A percentile compares a stretch with the other conserved stretches of the same genome.
phyloP scores from a whole-genome alignment of 2,888 invertebrate species.

The Philhelius pedissequus region DNA sequence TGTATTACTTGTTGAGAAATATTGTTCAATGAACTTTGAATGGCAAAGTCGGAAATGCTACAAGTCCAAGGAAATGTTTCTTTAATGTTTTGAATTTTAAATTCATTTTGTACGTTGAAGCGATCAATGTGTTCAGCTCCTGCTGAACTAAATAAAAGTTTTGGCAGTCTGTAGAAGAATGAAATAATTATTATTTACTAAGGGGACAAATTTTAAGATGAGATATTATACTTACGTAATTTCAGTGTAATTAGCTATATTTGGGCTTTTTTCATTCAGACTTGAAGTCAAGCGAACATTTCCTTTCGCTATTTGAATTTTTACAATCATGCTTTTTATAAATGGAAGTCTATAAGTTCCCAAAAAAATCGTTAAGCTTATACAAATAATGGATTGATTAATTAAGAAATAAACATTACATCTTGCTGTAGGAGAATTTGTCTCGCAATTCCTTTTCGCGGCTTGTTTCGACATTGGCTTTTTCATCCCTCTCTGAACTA shows the following conservation, averaged over 20 bases:
- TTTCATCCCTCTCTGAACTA: constrained; percentile 78
- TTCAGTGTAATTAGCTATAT: constrained; percentile 34
- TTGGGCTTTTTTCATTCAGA: constrained; percentile 69
- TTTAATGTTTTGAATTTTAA: constrained; percentile 35
- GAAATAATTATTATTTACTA: not conserved
- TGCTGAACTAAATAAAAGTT: constrained; percentile 72
- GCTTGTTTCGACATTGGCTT: constrained; percentile 57
- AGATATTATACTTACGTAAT: constrained; percentile 33
- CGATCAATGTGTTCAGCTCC: constrained; percentile 72
- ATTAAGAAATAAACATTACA: constrained; percentile 19
- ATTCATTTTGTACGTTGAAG: constrained; percentile 71
- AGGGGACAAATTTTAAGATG: not conserved
- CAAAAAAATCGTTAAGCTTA: not conserved
- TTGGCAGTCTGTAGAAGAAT: constrained; percentile 70
- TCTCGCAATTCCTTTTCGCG: constrained; percentile 26
- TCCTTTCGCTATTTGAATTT: constrained; percentile 71
- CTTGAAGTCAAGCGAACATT: constrained; percentile 51
- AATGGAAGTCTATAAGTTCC: constrained; percentile 48
- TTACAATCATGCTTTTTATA: constrained; percentile 61
- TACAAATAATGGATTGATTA: not conserved
- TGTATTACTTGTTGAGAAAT: constrained; percentile 75
- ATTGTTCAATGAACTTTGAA: constrained; percentile 66
- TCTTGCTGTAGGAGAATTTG: constrained; percentile 15
- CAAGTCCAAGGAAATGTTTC: constrained; percentile 74
- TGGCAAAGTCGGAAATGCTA: constrained; percentile 70